These are phyloP conservation scores for Carcharodon carcharias DNA, from an alignment of 2,797 vertebrate species.

Conservation along the genomic window DNA sequence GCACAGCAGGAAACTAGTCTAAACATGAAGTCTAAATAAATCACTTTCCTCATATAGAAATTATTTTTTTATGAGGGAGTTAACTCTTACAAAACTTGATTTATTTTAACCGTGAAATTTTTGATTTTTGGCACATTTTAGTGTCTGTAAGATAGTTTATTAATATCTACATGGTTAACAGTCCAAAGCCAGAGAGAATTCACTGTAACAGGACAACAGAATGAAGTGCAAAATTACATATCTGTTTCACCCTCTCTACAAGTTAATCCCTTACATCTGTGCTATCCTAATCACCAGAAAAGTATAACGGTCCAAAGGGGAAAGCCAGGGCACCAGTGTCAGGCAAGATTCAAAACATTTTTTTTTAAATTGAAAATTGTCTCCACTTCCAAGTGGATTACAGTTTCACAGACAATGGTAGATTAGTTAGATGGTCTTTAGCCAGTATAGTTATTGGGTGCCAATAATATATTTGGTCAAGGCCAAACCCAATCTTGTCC, in stretches of 20 bases:
- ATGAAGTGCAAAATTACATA: neutral
- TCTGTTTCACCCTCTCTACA: neutral
- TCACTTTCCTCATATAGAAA: neutral
- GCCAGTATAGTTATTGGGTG: too few relatives aligned
- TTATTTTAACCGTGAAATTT: neutral
- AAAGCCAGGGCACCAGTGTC: neutral
- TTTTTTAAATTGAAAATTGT: neutral
- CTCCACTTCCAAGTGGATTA: neutral
- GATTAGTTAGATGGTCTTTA: neutral
- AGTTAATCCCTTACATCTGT: neutral
- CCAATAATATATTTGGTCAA: neutral
- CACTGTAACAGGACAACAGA: neutral
- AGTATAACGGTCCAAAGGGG: neutral
- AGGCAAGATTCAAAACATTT: neutral
- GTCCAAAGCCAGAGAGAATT: neutral
- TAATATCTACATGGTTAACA: neutral
- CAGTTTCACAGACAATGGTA: neutral
- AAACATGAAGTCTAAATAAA: neutral
- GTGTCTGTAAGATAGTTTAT: neutral
- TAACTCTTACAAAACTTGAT: neutral
- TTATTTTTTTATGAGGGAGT: neutral
- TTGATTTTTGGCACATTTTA: neutral
- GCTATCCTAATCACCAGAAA: neutral
- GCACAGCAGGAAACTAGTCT: conserved; percentile 5
- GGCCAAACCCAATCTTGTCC: neutral